Percentiles rank a stretch among this genome's conserved stretches.
Conservation (phyloP, 1,140 invertebrate genomes). For the Lethrus apterus region DNA sequence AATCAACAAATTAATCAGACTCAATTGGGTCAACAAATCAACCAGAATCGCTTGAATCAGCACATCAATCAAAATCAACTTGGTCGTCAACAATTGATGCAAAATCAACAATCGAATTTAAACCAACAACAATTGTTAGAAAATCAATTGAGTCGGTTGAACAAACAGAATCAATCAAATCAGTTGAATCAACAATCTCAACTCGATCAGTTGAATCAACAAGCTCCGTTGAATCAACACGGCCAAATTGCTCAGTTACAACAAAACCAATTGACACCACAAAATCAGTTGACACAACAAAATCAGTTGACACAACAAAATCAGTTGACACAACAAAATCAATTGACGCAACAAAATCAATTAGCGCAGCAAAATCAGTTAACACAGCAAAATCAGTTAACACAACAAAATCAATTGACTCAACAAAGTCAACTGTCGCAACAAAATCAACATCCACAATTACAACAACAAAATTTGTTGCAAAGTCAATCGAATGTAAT, state of each 20-base stretch:
- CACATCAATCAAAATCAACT: constrained; percentile 28
- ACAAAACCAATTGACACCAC: constrained; percentile 28
- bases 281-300: constrained; percentile 33
- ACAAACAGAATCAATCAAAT: constrained; percentile 34
- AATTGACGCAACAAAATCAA: constrained; percentile 9
- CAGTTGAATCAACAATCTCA: constrained; percentile 28
- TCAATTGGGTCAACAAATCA: constrained; percentile 14
- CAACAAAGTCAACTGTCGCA: constrained; percentile 25
- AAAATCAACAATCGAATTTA: constrained; percentile 34
- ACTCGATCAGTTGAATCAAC: constrained; percentile 30
- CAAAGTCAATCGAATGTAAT: no score
- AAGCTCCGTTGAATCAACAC: constrained; percentile 27
- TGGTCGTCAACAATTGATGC: constrained; percentile 22
- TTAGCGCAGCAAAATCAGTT: background rate
- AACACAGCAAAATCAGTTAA: constrained; percentile 6
- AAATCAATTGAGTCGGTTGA: constrained; percentile 16
- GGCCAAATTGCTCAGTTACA: constrained; percentile 9
- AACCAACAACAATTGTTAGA: constrained; percentile 31
- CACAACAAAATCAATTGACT: constrained; percentile 17
- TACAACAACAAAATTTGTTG: no score
- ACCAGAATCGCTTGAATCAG: constrained; percentile 22
- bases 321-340: constrained; percentile 6
- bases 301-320: constrained; percentile 26
- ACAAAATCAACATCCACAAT: constrained; percentile 29
- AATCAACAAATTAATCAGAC: no score